phyloP scores from a whole-genome alignment of 2,797 vertebrate species.

The Macropus fuliginosus region DNA sequence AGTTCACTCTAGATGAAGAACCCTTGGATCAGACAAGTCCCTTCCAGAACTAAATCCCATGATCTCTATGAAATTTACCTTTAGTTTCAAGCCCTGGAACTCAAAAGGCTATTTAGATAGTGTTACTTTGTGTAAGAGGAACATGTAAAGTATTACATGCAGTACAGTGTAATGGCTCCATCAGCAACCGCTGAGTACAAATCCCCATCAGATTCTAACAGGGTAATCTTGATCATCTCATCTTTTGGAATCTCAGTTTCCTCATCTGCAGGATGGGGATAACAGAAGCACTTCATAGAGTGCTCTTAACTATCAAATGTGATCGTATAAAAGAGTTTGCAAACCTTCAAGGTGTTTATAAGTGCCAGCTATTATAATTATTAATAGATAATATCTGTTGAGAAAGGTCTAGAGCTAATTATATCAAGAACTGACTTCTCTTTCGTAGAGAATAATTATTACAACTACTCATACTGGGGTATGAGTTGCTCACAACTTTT shows the following conservation, averaged over 20 bases:
- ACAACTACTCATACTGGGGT: neutral
- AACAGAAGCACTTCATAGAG: neutral
- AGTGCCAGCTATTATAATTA: neutral
- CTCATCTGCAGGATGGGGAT: neutral
- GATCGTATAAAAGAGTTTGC: neutral
- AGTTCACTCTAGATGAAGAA: neutral
- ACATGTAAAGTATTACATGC: neutral
- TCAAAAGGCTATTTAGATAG: no score
- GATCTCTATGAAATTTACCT: neutral
- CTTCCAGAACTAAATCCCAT: neutral
- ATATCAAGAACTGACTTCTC: neutral
- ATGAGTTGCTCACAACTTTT: neutral
- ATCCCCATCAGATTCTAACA: neutral
- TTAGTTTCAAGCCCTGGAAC: neutral
- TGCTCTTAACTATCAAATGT: neutral
- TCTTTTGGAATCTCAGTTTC: neutral
- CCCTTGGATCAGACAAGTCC: neutral
- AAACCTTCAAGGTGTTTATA: neutral
- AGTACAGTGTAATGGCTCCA: neutral
- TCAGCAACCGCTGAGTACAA: neutral
- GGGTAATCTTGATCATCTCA: neutral
- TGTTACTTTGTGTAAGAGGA: neutral
- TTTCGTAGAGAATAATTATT: neutral
- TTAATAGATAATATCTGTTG: neutral
- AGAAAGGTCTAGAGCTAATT: neutral